These are phyloP conservation scores for Forficula auricularia DNA, from an alignment of 1,140 invertebrate species.

Conservation along the genomic window DNA sequence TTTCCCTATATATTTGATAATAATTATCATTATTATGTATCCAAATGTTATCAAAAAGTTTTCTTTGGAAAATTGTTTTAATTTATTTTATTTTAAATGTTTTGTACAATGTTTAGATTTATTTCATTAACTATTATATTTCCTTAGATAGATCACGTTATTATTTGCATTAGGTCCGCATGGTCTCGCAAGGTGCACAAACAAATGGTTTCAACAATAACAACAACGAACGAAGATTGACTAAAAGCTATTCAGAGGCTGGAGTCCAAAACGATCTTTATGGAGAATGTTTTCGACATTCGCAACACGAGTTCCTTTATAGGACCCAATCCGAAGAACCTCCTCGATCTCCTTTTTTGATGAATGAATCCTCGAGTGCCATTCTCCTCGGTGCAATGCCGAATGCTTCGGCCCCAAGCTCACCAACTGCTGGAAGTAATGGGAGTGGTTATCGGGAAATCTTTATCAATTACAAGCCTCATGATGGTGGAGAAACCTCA, in stretches of 20 bases:
- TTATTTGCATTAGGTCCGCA: constrained; percentile 57
- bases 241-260: constrained; percentile 70
- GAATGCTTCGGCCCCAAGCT: too few species aligned
- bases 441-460: constrained; percentile 46
- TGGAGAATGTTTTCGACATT: too few species aligned
- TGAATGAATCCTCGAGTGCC: constrained; percentile 19
- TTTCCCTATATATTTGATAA: too few species aligned
- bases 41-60: too few species aligned
- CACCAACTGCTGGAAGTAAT: background rate
- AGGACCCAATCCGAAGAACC: constrained; percentile 69
- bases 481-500: constrained; percentile 34
- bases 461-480: constrained; percentile 69
- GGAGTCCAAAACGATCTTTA: constrained; percentile 22
- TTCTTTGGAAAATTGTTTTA: too few species aligned
- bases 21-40: too few species aligned
- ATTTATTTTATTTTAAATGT: too few species aligned
- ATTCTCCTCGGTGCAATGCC: background rate
- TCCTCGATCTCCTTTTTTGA: constrained; percentile 46
- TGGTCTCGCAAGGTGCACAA: constrained; percentile 75
- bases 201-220: constrained; percentile 54
- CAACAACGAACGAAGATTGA: constrained; percentile 44
- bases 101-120: too few species aligned
- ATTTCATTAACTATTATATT: too few species aligned
- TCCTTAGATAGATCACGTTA: too few species aligned
- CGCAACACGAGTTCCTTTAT: constrained; percentile 54